These are phyloP conservation scores for Atta cephalotes DNA, from an alignment of 1,140 invertebrate genomes.

Conservation along the genomic window DNA sequence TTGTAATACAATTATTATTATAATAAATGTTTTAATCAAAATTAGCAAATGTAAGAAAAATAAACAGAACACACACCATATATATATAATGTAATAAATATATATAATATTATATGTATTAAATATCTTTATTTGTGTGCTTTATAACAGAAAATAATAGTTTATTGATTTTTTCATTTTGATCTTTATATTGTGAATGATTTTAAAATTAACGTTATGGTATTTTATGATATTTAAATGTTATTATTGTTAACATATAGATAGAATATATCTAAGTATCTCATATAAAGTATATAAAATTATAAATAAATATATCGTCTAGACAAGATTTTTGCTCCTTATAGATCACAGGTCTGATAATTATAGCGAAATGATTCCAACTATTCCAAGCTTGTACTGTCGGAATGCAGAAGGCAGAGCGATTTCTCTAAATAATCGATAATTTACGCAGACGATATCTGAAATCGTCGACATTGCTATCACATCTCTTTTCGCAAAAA, in stretches of 20 bases:
- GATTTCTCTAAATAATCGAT: constrained; percentile 75
- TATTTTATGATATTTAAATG: too few relatives aligned
- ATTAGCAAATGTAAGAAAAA: constrained; percentile 5
- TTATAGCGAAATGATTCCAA: constrained; percentile 77
- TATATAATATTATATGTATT: too few relatives aligned
- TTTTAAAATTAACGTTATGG: too few relatives aligned
- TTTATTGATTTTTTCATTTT: too few relatives aligned
- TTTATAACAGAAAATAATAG: too few relatives aligned
- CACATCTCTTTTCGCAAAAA: constrained; percentile 86
- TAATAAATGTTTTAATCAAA: constrained; percentile 23
- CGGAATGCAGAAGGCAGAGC: constrained; percentile 84
- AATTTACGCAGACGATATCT: constrained; percentile 79
- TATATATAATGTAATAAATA: too few relatives aligned
- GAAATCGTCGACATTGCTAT: constrained; percentile 84
- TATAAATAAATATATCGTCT: constrained; percentile 82
- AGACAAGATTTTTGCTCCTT: constrained; percentile 87
- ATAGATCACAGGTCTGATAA: constrained; percentile 81
- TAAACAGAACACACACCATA: background rate
- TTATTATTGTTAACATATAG: too few relatives aligned
- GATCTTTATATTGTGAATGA: too few relatives aligned
- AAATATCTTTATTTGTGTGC: too few relatives aligned
- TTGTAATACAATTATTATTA: background rate
- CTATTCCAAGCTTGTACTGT: constrained; percentile 83
- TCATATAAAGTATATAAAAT: background rate
- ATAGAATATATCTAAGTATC: too few relatives aligned